phyloP scores from a whole-genome alignment of 2,113 vertebrate species.

The Pipra filicauda region DNA sequence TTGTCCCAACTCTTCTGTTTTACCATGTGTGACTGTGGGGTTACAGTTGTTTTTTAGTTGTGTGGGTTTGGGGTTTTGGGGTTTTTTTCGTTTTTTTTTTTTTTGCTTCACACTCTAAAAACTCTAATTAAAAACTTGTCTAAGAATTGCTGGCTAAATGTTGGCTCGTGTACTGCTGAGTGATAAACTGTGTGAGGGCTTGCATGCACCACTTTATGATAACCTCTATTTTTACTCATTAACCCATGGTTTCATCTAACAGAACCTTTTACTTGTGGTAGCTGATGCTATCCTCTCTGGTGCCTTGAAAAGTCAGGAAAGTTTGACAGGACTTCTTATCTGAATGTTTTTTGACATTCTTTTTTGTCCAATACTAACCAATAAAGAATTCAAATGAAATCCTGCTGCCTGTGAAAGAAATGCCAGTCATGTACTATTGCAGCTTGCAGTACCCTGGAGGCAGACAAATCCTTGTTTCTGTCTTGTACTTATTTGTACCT shows the following conservation, averaged over 20 bases:
- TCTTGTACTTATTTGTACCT: not conserved
- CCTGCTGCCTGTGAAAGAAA: not conserved
- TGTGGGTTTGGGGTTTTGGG: not conserved
- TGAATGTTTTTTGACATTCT: not conserved
- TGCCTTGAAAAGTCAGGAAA: not conserved
- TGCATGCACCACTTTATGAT: not conserved
- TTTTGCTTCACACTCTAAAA: not conserved
- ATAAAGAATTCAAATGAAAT: constrained; percentile 3
- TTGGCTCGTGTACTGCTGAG: not conserved
- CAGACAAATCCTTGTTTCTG: not conserved
- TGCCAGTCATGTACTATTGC: not conserved
- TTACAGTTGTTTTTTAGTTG: not conserved
- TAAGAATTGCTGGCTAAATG: not conserved
- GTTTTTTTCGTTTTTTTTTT: not conserved
- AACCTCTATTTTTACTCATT: not conserved
- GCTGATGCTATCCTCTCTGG: not conserved
- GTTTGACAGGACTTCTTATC: not conserved
- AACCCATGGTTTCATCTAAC: not conserved
- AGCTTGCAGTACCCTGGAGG: not conserved
- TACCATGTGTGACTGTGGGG: not conserved
- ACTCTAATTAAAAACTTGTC: not conserved
- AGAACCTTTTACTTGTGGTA: not conserved
- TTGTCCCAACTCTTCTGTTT: not conserved
- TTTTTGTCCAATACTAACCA: not conserved
- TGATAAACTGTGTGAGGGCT: not conserved